phyloP scores from a whole-genome alignment of 2,797 vertebrate genomes.

The Centroberyx gerrardi region DNA sequence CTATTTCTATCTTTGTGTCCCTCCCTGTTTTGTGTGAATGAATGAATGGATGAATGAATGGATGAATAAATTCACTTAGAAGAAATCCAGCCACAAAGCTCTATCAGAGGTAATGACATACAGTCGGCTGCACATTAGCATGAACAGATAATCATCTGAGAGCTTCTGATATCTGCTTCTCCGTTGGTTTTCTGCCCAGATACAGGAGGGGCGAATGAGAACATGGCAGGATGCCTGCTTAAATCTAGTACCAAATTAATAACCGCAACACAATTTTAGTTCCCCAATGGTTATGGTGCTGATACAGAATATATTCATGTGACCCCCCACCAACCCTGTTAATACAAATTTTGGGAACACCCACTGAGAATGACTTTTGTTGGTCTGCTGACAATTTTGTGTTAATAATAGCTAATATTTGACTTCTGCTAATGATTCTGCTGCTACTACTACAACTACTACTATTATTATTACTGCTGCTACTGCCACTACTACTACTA shows the following conservation, averaged over 20 bases:
- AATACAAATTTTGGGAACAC: conserved; percentile 25
- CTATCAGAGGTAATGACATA: conserved; percentile 56
- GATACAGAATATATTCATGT: conserved; percentile 30
- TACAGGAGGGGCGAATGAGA: conserved; percentile 58
- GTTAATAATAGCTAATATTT: conserved; percentile 10
- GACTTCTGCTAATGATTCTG: background rate
- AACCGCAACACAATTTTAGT: conserved; percentile 23
- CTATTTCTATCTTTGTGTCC: conserved; percentile 28
- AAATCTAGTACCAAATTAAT: conserved; percentile 33
- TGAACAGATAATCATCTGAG: conserved; percentile 57
- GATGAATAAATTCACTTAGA: conserved; percentile 45
- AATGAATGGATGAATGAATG: conserved; percentile 52
- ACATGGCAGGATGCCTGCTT: conserved; percentile 39
- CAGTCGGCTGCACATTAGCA: conserved; percentile 62
- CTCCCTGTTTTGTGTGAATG: conserved; percentile 36
- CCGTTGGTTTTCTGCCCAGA: conserved; percentile 69
- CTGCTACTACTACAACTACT: background rate
- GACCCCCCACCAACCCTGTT: conserved; percentile 24
- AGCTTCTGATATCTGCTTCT: conserved; percentile 49
- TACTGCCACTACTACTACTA: too few species aligned
- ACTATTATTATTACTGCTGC: background rate
- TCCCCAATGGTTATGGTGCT: conserved; percentile 41
- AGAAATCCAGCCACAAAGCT: conserved; percentile 5
- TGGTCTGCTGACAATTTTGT: background rate
- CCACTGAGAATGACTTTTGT: background rate